A percentile compares a stretch with the other conserved stretches of the same genome.
These are phyloP conservation scores for Acleris sparsana DNA, from an alignment of 2,888 invertebrate genomes.

Conservation along the genomic window DNA sequence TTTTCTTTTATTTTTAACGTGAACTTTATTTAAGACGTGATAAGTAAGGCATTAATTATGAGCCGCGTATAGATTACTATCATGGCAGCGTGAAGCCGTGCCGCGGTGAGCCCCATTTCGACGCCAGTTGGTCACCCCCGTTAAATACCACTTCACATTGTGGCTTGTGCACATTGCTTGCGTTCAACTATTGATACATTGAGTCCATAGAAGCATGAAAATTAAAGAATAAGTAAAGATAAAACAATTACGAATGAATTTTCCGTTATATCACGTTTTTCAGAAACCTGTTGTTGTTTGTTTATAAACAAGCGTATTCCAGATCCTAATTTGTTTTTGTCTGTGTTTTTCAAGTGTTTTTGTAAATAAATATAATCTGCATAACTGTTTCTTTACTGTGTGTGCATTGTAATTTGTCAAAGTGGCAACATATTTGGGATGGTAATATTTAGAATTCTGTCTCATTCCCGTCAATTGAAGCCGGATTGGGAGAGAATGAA, in stretches of 20 bases:
- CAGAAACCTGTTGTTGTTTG: no score
- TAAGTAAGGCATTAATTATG: constrained; percentile 76
- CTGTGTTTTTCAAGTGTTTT: background rate
- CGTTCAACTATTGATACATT: constrained; percentile 67
- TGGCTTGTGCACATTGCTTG: constrained; percentile 78
- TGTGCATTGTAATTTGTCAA: background rate
- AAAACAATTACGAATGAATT: background rate
- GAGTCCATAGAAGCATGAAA: constrained; percentile 38
- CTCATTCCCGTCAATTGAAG: constrained; percentile 70
- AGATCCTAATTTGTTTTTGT: background rate
- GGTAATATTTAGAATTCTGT: constrained; percentile 58
- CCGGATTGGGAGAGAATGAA: constrained; percentile 72
- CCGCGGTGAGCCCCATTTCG: constrained; percentile 72
- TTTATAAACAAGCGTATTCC: background rate
- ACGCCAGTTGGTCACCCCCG: constrained; percentile 83
- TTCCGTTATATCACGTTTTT: no score
- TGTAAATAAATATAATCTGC: background rate
- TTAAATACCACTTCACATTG: constrained; percentile 81
- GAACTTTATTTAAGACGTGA: constrained; percentile 59
- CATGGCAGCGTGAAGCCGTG: constrained; percentile 75
- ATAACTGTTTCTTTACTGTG: background rate
- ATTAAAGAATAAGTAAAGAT: constrained; percentile 25
- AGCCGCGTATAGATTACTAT: constrained; percentile 79
- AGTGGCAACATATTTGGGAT: constrained; percentile 43
- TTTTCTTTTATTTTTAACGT: constrained; percentile 42